Evolutionary conservation across 1,140 invertebrate species (phyloP).

Genomic region (Cherax destructor): DNA sequence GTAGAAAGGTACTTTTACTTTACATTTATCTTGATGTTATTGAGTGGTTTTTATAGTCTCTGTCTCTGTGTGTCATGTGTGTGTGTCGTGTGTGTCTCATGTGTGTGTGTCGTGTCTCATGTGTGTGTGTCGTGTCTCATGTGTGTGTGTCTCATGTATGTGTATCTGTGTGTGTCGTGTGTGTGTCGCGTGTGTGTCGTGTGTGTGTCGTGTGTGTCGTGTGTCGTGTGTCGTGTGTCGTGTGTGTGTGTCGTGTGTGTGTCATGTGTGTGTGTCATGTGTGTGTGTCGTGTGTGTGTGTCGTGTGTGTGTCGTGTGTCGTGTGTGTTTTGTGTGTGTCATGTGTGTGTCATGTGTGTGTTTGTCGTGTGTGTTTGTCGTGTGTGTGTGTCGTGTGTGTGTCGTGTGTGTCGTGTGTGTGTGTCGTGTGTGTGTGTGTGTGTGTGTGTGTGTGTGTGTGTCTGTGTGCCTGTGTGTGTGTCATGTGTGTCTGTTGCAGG

Average conservation of each 20-base stretch:
- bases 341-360: conserved; percentile 46
- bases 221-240: too few species aligned
- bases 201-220: conserved; percentile 39
- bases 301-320: conserved; percentile 20
- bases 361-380: conserved; percentile 41
- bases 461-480: conserved; percentile 44
- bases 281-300: conserved; percentile 25
- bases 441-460: conserved; percentile 42
- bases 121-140: too few species aligned
- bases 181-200: conserved; percentile 36
- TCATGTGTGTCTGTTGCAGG: too few species aligned
- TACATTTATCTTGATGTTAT: too few species aligned
- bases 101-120: conserved; percentile 37
- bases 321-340: conserved; percentile 38
- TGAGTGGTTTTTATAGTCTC: too few species aligned
- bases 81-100: conserved; percentile 37
- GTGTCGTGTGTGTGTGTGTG: not conserved
- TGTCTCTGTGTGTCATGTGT: too few species aligned
- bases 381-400: conserved; percentile 30
- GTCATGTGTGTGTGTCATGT: too few species aligned
- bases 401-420: too few species aligned
- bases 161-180: conserved; percentile 30
- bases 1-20: too few species aligned
- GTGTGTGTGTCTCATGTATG: conserved; percentile 45
- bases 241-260: conserved; percentile 47